Base-by-base conservation (phyloP, 2,888 invertebrate genomes). In the Tetragonisca angustula region DNA sequence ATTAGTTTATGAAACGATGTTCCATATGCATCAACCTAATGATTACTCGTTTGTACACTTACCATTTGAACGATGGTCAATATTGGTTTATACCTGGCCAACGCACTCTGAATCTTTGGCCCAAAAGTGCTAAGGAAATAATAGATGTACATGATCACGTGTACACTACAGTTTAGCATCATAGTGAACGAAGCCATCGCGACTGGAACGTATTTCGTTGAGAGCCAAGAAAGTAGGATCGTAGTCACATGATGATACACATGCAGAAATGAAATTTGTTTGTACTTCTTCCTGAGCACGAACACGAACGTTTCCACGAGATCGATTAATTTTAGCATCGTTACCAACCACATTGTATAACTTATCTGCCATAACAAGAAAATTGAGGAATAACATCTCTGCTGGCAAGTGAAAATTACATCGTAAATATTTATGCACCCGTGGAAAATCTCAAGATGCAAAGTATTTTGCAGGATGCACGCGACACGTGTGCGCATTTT, bases 111-210 rank as follows among this genome's bases (percentile, higher is more conserved):
- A 9, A 71, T 0, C 0, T 27, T 52, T 2, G 69, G 32, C 2
- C 96, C 96, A 72, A 96, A 95, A 72, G 96, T 95, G 0, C 96
- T 94, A 21, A 94, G 89, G 11, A 96, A 95, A 91, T 97, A 97
- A 93, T 97, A 97, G 0, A 95, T 95, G 92, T 97, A 97, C 97
- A 97, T 97, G 6, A 97, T 92, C 0, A 97, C 95, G 88, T 97
- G 97, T 1, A 97, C 95, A 0, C 94, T 92, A 67, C 95, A 96
- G 92, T 97, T 97, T 54, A 97, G 82, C 91, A 96, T 92, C 0
- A 96, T 94, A 0, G 96, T 94, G 90, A 96, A 96, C 0, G 96
- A 95, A 0, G 96, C 93, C 93, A 96, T 95, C 54, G 96, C 96
- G 88, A 96, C 97, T 96, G 95, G 95, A 76, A 96, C 93, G 91